Evolutionary conservation across 2,888 invertebrate species (phyloP), one percentile per base, ranked within the genome.

Genomic region (Parapristionchus giblindavisi): DNA sequence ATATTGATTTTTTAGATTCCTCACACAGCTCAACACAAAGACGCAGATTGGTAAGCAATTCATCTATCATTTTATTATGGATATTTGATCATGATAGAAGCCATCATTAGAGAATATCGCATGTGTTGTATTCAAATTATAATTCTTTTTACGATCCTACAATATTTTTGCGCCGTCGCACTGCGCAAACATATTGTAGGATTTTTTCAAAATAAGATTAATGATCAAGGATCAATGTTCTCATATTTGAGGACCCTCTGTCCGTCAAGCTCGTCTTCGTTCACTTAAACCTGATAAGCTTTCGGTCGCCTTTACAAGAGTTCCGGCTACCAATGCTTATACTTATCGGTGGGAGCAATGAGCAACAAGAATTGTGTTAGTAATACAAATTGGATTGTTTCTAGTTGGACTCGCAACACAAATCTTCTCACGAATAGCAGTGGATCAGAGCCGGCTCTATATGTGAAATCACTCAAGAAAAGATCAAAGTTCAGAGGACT

Each of bases 321-420:
- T 71, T 0, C 71, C 71, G 24, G 71, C 71, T 43, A 32, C 54
- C 24, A 71, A 71, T 40, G 71, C 71, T 14, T 71, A 58, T 24
- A 24, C 56, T 32, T 56, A 58, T 58, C 38, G 58, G 71, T 71
- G 32, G 8, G 11, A 43, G 43, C 43, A n/a, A n/a, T n/a, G n/a
- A n/a, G n/a, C n/a, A n/a, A n/a, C n/a, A n/a, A n/a, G n/a, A n/a
- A n/a, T n/a, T n/a, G n/a, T n/a, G n/a, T n/a, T n/a, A n/a, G n/a
- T n/a, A n/a, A n/a, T n/a, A n/a, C n/a, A n/a, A n/a, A n/a, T n/a
- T 43, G 43, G 43, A 43, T 17, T 43, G 8, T 8, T 17, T 8
- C 11, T 43, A 43, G 43, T 43, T 43, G 43, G 11, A 17, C 17
- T n/a, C 3, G 6, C 52, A 24, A 52, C 21, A 24, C 56, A 14